These are phyloP conservation scores for Metellina segmentata DNA, from an alignment of 2,888 invertebrate species.

Conservation along the genomic window DNA sequence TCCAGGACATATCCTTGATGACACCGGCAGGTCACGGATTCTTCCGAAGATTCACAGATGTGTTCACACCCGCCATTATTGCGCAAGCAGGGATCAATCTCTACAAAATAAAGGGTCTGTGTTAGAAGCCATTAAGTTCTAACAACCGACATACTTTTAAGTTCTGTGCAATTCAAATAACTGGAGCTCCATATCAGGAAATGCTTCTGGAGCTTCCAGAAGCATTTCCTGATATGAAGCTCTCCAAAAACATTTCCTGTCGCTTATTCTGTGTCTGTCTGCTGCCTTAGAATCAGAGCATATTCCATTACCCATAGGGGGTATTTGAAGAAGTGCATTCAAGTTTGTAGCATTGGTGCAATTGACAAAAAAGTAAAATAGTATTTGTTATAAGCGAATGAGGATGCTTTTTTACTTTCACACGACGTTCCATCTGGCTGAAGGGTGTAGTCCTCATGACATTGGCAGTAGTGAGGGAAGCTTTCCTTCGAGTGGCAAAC, in stretches of 20 bases:
- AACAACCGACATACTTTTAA: too few species aligned
- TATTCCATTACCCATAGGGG: too few species aligned
- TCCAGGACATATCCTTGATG: neutral
- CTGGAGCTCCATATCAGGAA: too few species aligned
- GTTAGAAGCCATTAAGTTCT: too few species aligned
- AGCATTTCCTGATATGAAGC: too few species aligned
- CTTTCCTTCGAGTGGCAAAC: constrained; percentile 16
- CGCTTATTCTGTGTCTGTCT: too few species aligned
- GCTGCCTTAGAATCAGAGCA: too few species aligned
- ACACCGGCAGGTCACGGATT: constrained; percentile 12
- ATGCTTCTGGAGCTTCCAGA: too few species aligned
- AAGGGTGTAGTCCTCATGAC: neutral
- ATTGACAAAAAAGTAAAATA: neutral
- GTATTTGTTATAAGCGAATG: neutral
- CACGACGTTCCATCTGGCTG: constrained; percentile 33
- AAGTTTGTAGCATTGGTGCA: neutral
- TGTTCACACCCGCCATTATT: constrained; percentile 50
- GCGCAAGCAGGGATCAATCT: constrained; percentile 26
- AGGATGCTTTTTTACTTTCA: constrained; percentile 3
- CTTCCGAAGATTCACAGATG: neutral
- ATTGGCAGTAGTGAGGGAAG: neutral
- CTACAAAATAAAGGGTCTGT: neutral
- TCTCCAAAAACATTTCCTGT: too few species aligned
- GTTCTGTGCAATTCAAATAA: too few species aligned
- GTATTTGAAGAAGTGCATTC: too few species aligned